phyloP scores from a whole-genome alignment of 2,113 vertebrate species.

The Polyodon spathula region DNA sequence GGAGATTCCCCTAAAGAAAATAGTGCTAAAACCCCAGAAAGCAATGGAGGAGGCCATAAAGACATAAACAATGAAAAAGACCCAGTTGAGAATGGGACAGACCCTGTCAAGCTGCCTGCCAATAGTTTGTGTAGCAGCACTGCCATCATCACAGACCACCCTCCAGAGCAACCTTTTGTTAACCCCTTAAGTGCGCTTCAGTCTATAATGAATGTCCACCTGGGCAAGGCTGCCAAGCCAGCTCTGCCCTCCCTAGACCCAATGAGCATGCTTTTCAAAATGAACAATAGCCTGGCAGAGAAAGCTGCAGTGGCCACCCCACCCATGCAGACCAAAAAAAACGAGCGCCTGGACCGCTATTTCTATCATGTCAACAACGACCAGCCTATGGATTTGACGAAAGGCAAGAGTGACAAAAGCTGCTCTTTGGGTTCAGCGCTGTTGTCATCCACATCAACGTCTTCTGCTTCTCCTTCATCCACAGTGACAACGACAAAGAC shows the following conservation, averaged over 20 bases:
- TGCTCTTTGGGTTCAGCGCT: constrained; percentile 78
- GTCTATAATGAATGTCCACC: constrained; percentile 96
- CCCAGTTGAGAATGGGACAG: constrained; percentile 73
- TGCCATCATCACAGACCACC: constrained; percentile 94
- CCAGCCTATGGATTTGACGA: constrained; percentile 97
- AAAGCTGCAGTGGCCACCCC: constrained; percentile 91
- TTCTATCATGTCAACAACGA: constrained; percentile 91
- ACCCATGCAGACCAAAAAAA: constrained; percentile 82
- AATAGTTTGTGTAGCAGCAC: constrained; percentile 75
- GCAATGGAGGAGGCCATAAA: constrained; percentile 54
- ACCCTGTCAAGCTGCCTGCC: constrained; percentile 62
- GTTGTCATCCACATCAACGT: constrained; percentile 78
- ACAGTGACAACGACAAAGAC: constrained; percentile 86
- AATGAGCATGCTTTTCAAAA: constrained; percentile 99
- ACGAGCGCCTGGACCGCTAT: constrained; percentile 88
- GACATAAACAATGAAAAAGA: constrained; percentile 73
- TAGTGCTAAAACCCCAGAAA: constrained; percentile 71
- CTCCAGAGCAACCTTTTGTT: constrained; percentile 91
- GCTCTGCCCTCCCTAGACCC: constrained; percentile 88
- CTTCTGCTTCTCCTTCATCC: constrained; percentile 82
- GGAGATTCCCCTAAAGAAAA: constrained; percentile 66
- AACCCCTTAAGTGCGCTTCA: constrained; percentile 96
- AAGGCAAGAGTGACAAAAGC: constrained; percentile 85
- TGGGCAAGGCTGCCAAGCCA: constrained; percentile 94
- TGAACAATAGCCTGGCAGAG: constrained; percentile 96